These are phyloP conservation scores for Thymelicus sylvestris DNA, from an alignment of 2,888 invertebrate genomes.

Conservation along the genomic window DNA sequence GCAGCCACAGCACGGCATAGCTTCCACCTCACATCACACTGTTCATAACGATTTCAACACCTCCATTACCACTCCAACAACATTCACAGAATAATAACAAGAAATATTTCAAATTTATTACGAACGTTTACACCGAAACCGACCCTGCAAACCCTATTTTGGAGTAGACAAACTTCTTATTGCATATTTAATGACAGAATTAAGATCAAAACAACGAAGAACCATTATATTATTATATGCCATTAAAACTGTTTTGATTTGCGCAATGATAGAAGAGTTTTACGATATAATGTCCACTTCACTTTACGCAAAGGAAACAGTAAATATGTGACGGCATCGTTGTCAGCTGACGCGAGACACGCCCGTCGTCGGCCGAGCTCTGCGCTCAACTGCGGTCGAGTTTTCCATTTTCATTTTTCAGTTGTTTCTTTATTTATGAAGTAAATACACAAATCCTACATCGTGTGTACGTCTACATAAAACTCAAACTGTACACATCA, in stretches of 20 bases:
- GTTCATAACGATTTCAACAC: slow-evolving; percentile 8
- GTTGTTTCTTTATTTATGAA: slow-evolving; percentile 44
- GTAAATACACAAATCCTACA: slow-evolving; percentile 39
- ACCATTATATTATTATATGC: slow-evolving; percentile 5
- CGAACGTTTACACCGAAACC: background rate
- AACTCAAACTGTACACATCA: slow-evolving; percentile 3
- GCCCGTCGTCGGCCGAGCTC: slow-evolving; percentile 65
- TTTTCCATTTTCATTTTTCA: slow-evolving; percentile 63
- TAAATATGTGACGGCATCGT: slow-evolving; percentile 49
- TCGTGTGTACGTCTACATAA: background rate
- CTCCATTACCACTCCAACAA: background rate
- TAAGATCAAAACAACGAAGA: slow-evolving; percentile 3
- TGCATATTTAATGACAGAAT: slow-evolving; percentile 12
- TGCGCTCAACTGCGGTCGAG: slow-evolving; percentile 70
- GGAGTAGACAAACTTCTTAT: slow-evolving; percentile 20
- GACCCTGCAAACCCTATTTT: slow-evolving; percentile 14
- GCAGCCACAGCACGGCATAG: slow-evolving; percentile 80
- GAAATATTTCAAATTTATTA: slow-evolving; percentile 1
- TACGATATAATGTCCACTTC: slow-evolving; percentile 43
- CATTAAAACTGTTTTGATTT: slow-evolving; percentile 13
- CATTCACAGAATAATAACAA: background rate
- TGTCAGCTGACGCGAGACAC: slow-evolving; percentile 48
- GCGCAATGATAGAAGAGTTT: slow-evolving; percentile 1
- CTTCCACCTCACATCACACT: slow-evolving; percentile 40
- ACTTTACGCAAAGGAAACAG: slow-evolving; percentile 51